These are phyloP conservation scores for Athalia circularis DNA, from an alignment of 2,888 invertebrate species.

Conservation along the genomic window DNA sequence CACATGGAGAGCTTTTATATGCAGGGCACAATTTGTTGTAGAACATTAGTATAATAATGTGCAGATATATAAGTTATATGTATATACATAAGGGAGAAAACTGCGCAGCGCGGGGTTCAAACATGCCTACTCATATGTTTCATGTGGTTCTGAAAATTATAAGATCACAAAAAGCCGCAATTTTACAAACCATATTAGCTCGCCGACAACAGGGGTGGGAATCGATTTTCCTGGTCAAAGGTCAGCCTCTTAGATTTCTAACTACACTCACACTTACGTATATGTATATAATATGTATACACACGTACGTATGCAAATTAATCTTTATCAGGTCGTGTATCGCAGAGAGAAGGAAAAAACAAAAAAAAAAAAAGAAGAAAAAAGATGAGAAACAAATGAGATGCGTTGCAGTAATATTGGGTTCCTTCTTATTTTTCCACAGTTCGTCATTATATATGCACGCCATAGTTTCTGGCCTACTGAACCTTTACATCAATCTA, in stretches of 20 bases:
- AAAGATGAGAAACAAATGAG: too few relatives aligned
- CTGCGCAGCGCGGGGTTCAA: too few relatives aligned
- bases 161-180: not conserved
- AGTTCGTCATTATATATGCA: too few relatives aligned
- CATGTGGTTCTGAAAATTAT: not conserved
- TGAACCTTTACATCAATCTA: too few relatives aligned
- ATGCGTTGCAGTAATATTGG: too few relatives aligned
- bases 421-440: too few relatives aligned
- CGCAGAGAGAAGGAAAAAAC: too few relatives aligned
- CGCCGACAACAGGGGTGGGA: not conserved
- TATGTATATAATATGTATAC: not conserved
- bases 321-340: not conserved
- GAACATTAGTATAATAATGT: not conserved
- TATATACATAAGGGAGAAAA: not conserved
- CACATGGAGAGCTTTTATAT: not conserved
- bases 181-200: slow-evolving; percentile 4
- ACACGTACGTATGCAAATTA: not conserved
- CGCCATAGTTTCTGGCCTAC: too few relatives aligned
- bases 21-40: not conserved
- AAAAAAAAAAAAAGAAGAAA: too few relatives aligned
- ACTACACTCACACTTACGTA: not conserved
- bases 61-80: not conserved
- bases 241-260: too few relatives aligned
- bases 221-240: slow-evolving; percentile 14
- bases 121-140: too few relatives aligned